Conservation (phyloP, 2,113 vertebrate genomes). For the Dipodomys ordii region DNA sequence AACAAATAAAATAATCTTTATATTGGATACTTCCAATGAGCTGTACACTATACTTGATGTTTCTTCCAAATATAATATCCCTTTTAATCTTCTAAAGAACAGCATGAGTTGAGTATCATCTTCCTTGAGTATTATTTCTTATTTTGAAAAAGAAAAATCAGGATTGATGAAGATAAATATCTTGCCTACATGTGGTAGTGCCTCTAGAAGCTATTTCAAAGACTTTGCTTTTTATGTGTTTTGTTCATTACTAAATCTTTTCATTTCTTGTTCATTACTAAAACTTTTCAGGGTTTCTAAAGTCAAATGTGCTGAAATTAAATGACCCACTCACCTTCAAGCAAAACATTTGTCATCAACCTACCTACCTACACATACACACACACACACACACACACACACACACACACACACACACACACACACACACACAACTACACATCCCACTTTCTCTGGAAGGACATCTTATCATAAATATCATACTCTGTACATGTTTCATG, state of each 20-base stretch:
- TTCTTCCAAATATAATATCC: not conserved
- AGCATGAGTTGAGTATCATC: not conserved
- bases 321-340: not conserved
- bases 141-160: not conserved
- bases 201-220: not conserved
- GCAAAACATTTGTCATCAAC: no score
- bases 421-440: no score
- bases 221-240: not conserved
- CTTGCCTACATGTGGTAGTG: not conserved
- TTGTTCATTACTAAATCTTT: not conserved
- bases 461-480: not conserved
- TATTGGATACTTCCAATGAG: not conserved
- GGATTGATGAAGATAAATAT: not conserved
- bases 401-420: no score
- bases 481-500: not conserved
- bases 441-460: not conserved
- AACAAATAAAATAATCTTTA: constrained; percentile 27
- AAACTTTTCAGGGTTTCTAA: constrained; percentile 11
- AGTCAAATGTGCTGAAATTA: not conserved
- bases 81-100: constrained; percentile 9
- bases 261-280: not conserved
- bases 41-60: not conserved
- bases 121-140: not conserved
- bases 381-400: no score
- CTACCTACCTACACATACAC: accelerated